Conservation (phyloP, 35 echinoderm and acorn worm genomes). For the Amphiura filiformis region DNA sequence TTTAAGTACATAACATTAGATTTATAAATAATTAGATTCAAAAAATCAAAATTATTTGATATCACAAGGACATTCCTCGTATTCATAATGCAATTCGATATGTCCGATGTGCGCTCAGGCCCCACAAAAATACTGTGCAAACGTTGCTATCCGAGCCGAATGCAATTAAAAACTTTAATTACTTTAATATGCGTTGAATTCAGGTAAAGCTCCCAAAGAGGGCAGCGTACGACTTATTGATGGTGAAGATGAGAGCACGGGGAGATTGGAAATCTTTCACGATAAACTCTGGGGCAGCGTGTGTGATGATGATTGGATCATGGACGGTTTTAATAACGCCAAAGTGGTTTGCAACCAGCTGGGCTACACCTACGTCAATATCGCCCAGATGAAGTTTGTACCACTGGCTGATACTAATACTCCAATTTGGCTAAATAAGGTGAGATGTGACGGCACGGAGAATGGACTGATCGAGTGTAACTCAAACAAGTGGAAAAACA, state of each 20-base stretch:
- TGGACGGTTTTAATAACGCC: neutral
- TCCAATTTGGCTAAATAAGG: conserved; percentile 4
- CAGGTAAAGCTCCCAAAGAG: neutral
- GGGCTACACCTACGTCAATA: neutral
- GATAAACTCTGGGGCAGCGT: conserved; percentile 1
- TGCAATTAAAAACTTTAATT: too few relatives aligned
- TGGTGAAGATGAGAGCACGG: neutral
- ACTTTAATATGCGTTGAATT: too few relatives aligned
- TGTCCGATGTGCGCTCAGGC: too few relatives aligned
- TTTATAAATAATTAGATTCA: too few relatives aligned
- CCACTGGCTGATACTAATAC: neutral
- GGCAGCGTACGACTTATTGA: neutral
- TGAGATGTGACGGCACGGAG: neutral
- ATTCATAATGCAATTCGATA: too few relatives aligned
- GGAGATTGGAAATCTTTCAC: neutral
- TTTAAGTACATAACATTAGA: too few relatives aligned
- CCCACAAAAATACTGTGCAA: too few relatives aligned
- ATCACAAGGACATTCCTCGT: too few relatives aligned
- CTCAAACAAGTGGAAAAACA: neutral
- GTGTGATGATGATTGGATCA: neutral
- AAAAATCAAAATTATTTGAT: too few relatives aligned
- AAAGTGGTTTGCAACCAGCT: neutral
- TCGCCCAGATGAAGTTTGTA: neutral
- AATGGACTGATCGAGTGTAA: neutral
- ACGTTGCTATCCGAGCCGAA: too few relatives aligned